A percentile compares a stretch with the other conserved stretches of the same genome.
Conservation (phyloP, 2,888 invertebrate genomes). For the Shargacucullia verbasci region DNA sequence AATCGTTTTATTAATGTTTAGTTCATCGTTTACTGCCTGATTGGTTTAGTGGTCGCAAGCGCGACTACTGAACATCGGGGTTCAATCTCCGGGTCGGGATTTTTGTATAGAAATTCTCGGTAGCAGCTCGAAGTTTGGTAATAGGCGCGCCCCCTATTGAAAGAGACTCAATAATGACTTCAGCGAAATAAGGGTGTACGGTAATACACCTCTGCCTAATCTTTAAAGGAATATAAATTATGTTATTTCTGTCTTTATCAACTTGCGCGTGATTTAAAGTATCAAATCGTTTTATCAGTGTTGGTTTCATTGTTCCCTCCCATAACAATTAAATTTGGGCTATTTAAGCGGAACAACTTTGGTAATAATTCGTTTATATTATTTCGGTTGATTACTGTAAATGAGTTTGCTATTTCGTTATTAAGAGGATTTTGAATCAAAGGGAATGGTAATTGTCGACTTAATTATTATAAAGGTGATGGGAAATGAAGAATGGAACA, state of each 20-base stretch:
- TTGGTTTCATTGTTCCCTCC: conserved; percentile 8
- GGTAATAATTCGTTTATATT: conserved; percentile 14
- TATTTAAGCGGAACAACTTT: conserved; percentile 21
- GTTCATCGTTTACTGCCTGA: conserved; percentile 4
- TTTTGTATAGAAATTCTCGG: too few species aligned
- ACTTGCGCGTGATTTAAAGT: conserved; percentile 28
- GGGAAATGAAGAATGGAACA: not conserved
- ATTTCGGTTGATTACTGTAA: conserved; percentile 29
- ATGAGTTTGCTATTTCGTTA: conserved; percentile 20
- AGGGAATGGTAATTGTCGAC: conserved; percentile 2
- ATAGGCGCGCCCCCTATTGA: too few species aligned
- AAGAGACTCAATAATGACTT: too few species aligned
- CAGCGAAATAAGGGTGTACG: too few species aligned
- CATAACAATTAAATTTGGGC: conserved; percentile 18
- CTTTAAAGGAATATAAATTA: too few species aligned
- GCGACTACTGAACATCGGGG: too few species aligned
- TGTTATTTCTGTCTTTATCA: conserved; percentile 13
- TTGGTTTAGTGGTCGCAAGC: too few species aligned
- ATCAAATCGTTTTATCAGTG: conserved; percentile 39
- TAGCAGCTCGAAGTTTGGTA: too few species aligned
- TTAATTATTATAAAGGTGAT: not conserved
- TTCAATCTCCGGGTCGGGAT: too few species aligned
- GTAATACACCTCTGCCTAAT: too few species aligned
- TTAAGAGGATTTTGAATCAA: conserved; percentile 7
- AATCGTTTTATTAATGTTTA: conserved; percentile 31